These are phyloP conservation scores for Poeciliopsis turneri DNA, from an alignment of 2,797 vertebrate species.

Conservation along the genomic window DNA sequence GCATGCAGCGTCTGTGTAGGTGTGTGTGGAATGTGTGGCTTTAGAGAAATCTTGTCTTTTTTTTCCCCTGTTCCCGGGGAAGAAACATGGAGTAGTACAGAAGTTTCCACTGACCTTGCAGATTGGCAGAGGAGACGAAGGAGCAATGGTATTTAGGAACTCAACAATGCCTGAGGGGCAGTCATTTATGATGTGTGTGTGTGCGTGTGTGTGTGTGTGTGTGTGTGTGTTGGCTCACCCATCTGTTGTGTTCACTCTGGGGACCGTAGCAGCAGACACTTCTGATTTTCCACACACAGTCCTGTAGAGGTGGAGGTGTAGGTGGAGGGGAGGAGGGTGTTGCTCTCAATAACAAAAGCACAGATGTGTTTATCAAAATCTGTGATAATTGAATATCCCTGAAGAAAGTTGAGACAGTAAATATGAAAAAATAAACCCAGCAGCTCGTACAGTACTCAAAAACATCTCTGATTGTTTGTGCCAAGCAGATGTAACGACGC, in stretches of 20 bases:
- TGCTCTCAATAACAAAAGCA: constrained; percentile 28
- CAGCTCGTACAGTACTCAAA: constrained; percentile 7
- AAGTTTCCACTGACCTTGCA: constrained; percentile 57
- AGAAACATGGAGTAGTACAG: constrained; percentile 17
- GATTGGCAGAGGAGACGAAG: constrained; percentile 44
- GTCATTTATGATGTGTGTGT: constrained; percentile 43
- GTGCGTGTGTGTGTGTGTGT: constrained; percentile 13
- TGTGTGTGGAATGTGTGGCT: neutral
- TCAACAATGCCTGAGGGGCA: constrained; percentile 49
- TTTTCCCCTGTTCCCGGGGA: neutral
- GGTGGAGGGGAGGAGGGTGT: neutral
- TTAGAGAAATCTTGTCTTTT: constrained; percentile 1
- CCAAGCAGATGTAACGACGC: constrained; percentile 31
- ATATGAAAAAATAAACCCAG: constrained; percentile 16
- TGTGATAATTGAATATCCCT: constrained; percentile 50
- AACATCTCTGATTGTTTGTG: constrained; percentile 16
- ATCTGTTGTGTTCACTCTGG: constrained; percentile 51
- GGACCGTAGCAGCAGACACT: constrained; percentile 44
- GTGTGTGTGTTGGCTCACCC: constrained; percentile 37
- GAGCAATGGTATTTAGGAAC: constrained; percentile 56
- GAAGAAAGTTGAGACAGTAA: constrained; percentile 34
- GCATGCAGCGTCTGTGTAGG: constrained; percentile 6
- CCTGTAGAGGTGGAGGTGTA: neutral
- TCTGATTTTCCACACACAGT: constrained; percentile 22
- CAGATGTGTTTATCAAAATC: constrained; percentile 52